Conservation (phyloP, 1,140 invertebrate species). For the Homalodisca vitripennis region DNA sequence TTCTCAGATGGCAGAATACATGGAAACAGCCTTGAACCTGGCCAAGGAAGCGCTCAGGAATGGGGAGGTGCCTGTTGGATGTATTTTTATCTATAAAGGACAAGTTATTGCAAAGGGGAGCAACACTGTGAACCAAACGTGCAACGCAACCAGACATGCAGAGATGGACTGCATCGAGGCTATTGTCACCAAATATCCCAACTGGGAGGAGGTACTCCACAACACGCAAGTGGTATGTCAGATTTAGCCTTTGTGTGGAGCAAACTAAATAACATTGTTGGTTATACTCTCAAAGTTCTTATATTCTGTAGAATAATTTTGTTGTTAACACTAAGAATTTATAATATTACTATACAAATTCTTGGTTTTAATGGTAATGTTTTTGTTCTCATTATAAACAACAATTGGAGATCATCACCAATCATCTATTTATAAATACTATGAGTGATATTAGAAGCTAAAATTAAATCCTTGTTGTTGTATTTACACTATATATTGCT, state of each 20-base stretch:
- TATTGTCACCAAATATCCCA: constrained; percentile 59
- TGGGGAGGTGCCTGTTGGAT: constrained; percentile 97
- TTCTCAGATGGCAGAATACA: constrained; percentile 50
- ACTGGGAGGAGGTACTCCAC: constrained; percentile 62
- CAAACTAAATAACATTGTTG: no score
- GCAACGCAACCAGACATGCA: constrained; percentile 93
- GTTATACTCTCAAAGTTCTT: no score
- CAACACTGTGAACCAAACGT: constrained; percentile 86
- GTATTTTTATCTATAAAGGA: constrained; percentile 80
- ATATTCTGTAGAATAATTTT: neutral
- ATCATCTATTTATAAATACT: no score
- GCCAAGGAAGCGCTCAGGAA: constrained; percentile 76
- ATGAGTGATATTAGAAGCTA: no score
- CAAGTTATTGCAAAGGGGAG: constrained; percentile 71
- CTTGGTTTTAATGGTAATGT: neutral
- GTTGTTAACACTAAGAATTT: neutral
- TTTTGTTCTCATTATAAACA: neutral
- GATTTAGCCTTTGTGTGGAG: constrained; percentile 44
- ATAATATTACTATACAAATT: neutral
- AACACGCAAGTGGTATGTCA: constrained; percentile 78
- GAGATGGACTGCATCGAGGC: constrained; percentile 94
- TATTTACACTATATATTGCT: no score
- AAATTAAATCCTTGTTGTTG: no score
- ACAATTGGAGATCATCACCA: neutral
- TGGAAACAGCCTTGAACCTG: constrained; percentile 68